Percentiles rank a stretch among this genome's conserved stretches.
These are phyloP conservation scores for Carcharodon carcharias DNA, from an alignment of 2,797 vertebrate species.

Conservation along the genomic window DNA sequence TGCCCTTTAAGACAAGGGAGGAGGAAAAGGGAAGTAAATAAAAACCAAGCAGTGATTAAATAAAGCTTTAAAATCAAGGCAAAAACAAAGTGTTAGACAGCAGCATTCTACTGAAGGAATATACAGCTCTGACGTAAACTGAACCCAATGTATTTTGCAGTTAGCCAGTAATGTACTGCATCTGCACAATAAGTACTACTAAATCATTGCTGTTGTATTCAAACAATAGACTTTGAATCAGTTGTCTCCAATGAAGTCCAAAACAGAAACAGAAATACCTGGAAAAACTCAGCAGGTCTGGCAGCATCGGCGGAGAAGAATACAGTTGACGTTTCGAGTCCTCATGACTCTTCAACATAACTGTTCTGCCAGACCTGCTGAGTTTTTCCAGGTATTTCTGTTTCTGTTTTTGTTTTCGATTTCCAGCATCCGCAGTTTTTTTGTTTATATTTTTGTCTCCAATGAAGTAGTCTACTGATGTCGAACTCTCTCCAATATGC, in stretches of 20 bases:
- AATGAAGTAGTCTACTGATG: too few relatives aligned
- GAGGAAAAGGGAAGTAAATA: neutral
- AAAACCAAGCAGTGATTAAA: neutral
- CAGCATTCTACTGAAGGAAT: neutral
- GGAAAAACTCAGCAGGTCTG: too few relatives aligned
- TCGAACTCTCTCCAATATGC: neutral
- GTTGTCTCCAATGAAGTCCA: neutral
- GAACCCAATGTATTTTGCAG: neutral
- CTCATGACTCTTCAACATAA: too few relatives aligned
- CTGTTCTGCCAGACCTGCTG: too few relatives aligned
- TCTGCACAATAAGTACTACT: neutral
- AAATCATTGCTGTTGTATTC: neutral
- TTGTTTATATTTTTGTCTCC: too few relatives aligned
- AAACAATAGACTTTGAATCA: neutral
- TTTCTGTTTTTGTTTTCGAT: too few relatives aligned
- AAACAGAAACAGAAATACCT: too few relatives aligned
- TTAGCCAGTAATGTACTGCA: neutral
- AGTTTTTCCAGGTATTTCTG: too few relatives aligned
- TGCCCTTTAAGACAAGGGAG: neutral
- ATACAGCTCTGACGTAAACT: neutral
- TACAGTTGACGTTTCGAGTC: too few relatives aligned
- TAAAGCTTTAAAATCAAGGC: neutral
- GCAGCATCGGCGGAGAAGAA: too few relatives aligned
- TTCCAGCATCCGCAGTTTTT: too few relatives aligned
- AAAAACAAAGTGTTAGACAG: neutral